Evolutionary conservation across 2,888 invertebrate genomes (phyloP).

Genomic region (Lamellibrachia columna): DNA sequence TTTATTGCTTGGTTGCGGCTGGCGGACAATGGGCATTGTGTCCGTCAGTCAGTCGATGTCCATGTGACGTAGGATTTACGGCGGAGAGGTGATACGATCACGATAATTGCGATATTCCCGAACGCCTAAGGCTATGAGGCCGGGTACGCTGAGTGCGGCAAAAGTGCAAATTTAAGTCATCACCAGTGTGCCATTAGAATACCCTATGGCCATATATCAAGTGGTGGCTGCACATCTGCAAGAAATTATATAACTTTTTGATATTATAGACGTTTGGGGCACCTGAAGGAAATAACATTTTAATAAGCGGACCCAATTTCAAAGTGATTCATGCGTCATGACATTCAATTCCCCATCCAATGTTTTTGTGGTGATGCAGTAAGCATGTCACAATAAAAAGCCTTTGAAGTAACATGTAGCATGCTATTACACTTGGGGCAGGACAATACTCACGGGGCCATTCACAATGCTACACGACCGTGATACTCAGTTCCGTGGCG

Average conservation of each 20-base stretch:
- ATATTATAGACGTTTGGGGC: not conserved
- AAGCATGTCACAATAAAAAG: not conserved
- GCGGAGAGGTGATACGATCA: not conserved
- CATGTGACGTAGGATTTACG: not conserved
- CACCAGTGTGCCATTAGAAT: too few relatives aligned
- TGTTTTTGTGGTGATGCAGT: not conserved
- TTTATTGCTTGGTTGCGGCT: not conserved
- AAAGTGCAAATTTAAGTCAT: too few relatives aligned
- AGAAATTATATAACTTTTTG: not conserved
- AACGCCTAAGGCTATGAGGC: too few relatives aligned
- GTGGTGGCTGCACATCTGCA: not conserved
- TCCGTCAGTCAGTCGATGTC: not conserved
- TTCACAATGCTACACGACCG: not conserved
- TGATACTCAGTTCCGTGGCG: not conserved
- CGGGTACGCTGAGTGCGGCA: too few relatives aligned
- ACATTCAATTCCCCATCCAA: not conserved
- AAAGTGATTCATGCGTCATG: not conserved
- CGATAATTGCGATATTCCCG: not conserved
- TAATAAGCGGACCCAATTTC: not conserved
- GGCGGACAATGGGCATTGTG: not conserved
- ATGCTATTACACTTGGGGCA: too few relatives aligned
- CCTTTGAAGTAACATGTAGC: not conserved
- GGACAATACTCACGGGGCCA: not conserved
- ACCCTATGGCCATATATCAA: not conserved
- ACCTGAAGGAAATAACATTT: not conserved